Conservation (phyloP, 2,113 vertebrate genomes). For the Nesoenas mayeri region DNA sequence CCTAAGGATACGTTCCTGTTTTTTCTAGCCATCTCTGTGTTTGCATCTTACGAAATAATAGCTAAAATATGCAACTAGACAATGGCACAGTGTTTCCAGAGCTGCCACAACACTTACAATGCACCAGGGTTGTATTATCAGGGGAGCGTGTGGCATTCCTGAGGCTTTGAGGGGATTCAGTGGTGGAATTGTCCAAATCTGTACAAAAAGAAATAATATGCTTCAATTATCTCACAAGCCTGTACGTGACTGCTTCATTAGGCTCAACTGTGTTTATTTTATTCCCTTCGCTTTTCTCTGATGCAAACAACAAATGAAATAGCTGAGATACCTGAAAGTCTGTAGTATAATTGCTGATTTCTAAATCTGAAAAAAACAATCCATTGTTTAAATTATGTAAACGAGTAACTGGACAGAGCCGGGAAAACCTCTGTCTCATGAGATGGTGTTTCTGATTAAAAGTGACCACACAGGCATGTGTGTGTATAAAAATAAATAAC, state of each 20-base stretch:
- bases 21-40: neutral
- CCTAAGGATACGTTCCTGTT: neutral
- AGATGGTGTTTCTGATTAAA: neutral
- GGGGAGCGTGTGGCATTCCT: neutral
- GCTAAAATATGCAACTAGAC: neutral
- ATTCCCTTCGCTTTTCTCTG: neutral
- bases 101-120: neutral
- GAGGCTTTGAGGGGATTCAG: neutral
- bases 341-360: neutral
- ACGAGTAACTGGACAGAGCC: neutral
- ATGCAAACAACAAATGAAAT: neutral
- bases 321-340: neutral
- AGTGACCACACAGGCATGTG: neutral
- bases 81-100: neutral
- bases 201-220: neutral
- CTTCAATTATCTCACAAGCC: neutral
- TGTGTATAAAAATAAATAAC: rapidly evolving
- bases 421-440: neutral
- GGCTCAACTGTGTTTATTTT: neutral
- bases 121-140: neutral
- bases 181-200: neutral
- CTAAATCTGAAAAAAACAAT: neutral
- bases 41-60: neutral
- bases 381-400: neutral
- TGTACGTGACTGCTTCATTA: neutral